Evolutionary conservation across 2,888 invertebrate species (phyloP), one percentile per base, ranked within the genome.

Genomic region (Apomyelois bistriatella): DNA sequence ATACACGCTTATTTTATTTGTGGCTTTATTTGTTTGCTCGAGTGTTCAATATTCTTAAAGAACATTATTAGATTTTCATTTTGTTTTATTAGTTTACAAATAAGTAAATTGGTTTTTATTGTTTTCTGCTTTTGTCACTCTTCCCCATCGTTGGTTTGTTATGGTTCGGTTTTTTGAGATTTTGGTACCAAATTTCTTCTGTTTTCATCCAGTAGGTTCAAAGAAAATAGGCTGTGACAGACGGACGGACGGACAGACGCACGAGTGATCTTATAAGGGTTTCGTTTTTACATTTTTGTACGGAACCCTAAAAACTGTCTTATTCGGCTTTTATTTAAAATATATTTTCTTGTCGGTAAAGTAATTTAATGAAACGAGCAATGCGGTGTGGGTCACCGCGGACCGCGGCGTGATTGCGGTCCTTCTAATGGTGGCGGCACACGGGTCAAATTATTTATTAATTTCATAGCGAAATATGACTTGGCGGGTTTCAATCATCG

Each of bases 1-100:
- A 22, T 7, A 43, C 42, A 28, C 42, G 28, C 12, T 43, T 43
- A 43, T 43, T 43, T 43, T 28, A 43, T 43, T 22, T 41, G 41
- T n/a, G 41, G 41, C 22, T 32, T 41, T 41, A 17, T 22, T 41
- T 41, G 22, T 41, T 41, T 41, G 17, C 17, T 41, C 41, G 41
- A n/a, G n/a, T 41, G 5, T 41, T 41, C n/a, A 32, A 10, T 32
- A 32, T 32, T 32, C 32, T 4, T 22, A 3, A n/a, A n/a, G n/a
- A 22, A 22, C 22, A 3, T 22, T 22, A 22, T 22, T 22, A 22
- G 22, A 22, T 22, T 22, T 7, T 32, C 10, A 32, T 32, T 8
- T 9, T 10, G 7, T 32, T 32, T 32, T 32, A 9, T 7, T 10
- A 10, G n/a, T n/a, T n/a, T n/a, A n/a, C n/a, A n/a, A n/a, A 1